A percentile compares a stretch with the other conserved stretches of the same genome.
Evolutionary conservation across 2,113 vertebrate species (phyloP).

Genomic region (Xenopus laevis): DNA sequence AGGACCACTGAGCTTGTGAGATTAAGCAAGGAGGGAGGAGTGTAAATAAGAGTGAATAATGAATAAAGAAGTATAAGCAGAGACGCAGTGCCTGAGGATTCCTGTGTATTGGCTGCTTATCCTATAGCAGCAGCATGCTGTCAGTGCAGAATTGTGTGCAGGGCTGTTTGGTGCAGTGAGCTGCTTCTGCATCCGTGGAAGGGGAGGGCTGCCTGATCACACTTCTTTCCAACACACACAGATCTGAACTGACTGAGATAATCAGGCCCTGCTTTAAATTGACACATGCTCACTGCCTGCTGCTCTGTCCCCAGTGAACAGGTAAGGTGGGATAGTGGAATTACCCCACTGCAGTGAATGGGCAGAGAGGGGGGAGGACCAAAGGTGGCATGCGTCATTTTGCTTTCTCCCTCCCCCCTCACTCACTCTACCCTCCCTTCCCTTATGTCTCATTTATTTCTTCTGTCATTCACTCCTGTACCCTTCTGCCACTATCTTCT

Average conservation of each 20-base stretch:
- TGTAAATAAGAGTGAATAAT: background rate
- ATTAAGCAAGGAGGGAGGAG: background rate
- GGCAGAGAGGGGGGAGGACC: conserved; percentile 31
- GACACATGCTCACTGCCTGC: conserved; percentile 33
- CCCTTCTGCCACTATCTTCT: too few relatives aligned
- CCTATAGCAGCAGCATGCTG: conserved; percentile 24
- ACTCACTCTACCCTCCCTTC: background rate
- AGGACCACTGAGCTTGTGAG: background rate
- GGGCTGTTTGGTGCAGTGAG: conserved; percentile 44
- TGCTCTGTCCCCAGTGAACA: conserved; percentile 16
- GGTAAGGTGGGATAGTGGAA: conserved; percentile 30
- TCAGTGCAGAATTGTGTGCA: conserved; percentile 27
- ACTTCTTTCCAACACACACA: conserved; percentile 27
- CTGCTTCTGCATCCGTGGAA: conserved; percentile 12
- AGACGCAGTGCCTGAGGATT: background rate
- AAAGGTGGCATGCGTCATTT: conserved; percentile 29
- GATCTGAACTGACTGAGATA: conserved; percentile 34
- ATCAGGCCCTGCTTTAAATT: conserved; percentile 12
- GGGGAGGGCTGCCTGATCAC: conserved; percentile 26
- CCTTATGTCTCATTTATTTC: background rate
- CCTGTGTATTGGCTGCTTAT: background rate
- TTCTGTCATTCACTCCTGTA: too few relatives aligned
- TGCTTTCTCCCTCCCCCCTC: conserved; percentile 7
- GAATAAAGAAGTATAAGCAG: background rate
- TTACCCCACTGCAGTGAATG: conserved; percentile 45